These are phyloP conservation scores for Osmoderma eremita DNA, from an alignment of 2,888 invertebrate genomes.

Conservation along the genomic window DNA sequence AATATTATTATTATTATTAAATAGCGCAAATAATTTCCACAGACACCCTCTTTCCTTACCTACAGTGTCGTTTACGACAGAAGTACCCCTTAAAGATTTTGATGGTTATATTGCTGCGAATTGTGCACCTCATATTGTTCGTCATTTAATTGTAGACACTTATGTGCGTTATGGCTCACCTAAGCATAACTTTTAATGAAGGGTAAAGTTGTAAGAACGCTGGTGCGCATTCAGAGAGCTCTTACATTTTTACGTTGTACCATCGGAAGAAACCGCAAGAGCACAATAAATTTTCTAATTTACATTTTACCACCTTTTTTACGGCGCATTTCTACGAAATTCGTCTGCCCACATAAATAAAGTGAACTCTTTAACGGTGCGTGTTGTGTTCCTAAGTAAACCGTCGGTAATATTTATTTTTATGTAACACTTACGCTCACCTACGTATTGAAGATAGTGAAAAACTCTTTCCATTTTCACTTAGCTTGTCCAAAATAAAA, in stretches of 20 bases:
- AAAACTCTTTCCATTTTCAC: too few species aligned
- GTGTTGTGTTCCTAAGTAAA: conserved; percentile 22
- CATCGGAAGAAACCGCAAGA: conserved; percentile 34
- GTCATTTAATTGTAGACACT: conserved; percentile 21
- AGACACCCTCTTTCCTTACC: too few species aligned
- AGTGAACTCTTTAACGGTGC: conserved; percentile 25
- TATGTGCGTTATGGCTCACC: conserved; percentile 8
- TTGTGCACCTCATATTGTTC: conserved; percentile 18
- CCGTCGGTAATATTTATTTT: conserved; percentile 20
- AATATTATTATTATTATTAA: too few species aligned
- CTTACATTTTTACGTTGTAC: conserved; percentile 21
- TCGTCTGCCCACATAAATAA: conserved; percentile 39
- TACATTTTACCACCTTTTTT: conserved; percentile 36
- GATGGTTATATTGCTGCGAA: neutral
- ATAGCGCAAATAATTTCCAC: too few species aligned
- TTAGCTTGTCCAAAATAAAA: too few species aligned
- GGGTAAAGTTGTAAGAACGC: conserved; percentile 16
- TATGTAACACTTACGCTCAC: conserved; percentile 15
- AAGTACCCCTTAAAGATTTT: too few species aligned
- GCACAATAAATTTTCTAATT: conserved; percentile 37
- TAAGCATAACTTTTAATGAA: conserved; percentile 31
- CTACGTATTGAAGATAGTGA: too few species aligned
- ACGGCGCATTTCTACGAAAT: conserved; percentile 38
- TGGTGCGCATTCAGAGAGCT: neutral
- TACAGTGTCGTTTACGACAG: too few species aligned